A percentile compares a stretch with the other conserved stretches of the same genome.
Evolutionary conservation across 2,797 vertebrate genomes (phyloP).

Genomic region (Leucoraja ocellata): DNA sequence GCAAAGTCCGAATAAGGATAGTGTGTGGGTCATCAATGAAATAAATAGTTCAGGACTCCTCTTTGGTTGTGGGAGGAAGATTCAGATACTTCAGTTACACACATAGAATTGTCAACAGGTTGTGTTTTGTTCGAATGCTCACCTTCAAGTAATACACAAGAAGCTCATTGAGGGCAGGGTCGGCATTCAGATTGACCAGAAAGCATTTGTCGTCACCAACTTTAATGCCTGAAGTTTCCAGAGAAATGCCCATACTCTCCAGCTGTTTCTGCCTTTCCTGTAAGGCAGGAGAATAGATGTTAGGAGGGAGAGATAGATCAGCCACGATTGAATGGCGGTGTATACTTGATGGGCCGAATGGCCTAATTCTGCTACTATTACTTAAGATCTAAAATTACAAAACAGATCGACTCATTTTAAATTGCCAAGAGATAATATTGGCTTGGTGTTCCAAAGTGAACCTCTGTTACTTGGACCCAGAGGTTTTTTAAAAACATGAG

Average conservation of each 20-base stretch:
- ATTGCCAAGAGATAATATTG: neutral
- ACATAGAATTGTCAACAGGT: neutral
- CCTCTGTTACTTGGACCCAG: no score
- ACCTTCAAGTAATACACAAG: conserved; percentile 98
- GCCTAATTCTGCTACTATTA: no score
- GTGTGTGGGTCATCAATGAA: no score
- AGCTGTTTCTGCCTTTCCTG: conserved; percentile 92
- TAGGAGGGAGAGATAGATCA: no score
- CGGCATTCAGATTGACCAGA: conserved; percentile 92
- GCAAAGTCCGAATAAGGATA: no score
- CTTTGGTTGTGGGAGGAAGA: no score
- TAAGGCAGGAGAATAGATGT: neutral
- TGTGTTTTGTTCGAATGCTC: conserved; percentile 39
- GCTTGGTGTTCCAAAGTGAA: neutral
- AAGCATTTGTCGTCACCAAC: conserved; percentile 96
- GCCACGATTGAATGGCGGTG: no score
- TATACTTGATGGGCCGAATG: no score
- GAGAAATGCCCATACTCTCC: conserved; percentile 96
- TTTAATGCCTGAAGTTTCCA: conserved; percentile 94
- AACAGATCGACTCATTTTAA: neutral
- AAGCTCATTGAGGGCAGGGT: conserved; percentile 92
- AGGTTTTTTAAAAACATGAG: neutral
- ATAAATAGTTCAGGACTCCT: no score
- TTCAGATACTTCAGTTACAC: neutral
- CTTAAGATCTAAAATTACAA: neutral